Evolutionary conservation across 2,888 invertebrate genomes (phyloP), one percentile per base, ranked within the genome.

Genomic region (Lithodes maja): DNA sequence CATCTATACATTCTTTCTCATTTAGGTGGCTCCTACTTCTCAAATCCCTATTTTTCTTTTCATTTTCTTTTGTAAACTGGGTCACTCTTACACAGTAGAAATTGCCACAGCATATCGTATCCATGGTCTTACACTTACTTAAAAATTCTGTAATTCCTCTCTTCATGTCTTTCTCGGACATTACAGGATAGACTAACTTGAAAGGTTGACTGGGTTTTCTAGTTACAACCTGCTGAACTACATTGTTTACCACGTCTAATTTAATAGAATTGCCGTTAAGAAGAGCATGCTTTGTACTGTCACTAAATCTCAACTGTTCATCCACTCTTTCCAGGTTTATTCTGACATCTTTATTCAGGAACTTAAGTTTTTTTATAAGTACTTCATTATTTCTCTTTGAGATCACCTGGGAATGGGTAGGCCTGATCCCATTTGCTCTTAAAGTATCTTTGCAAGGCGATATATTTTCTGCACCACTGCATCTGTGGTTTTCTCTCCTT

Each of bases 121-220:
- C 61, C 15, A 12, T 1, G 9, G 68, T 69, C 33, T 68, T 69
- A 50, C 69, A 49, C n/a, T 50, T 79, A 53, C 79, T 82, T 50
- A 82, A 5, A 50, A 82, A 53, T 5, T 53, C 15, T n/a, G 15
- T 50, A 52, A 83, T 53, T n/a, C 15, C 50, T 71, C 53, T 83
- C 71, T 69, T 71, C 69, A 83, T 17, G n/a, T 83, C 83, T 15
- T 71, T 71, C 15, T 53, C n/a, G 7, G 50, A 15, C 2, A 83
- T 2, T 71, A 52, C 17, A 15, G 71, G 12, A 9, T 71, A 7
- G 12, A 61, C 61, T 7, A 12, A 12, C 5, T 7, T 3, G 52
- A 2, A 52, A 52, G 49, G 2, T 33, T 69, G 71, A 33, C 33
- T 33, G 33, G 33, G 33, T 33, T 33, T 33, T 33, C 33, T 33